Base-by-base conservation (phyloP, 2,888 invertebrate species). In the Chrysomela aeneicollis region DNA sequence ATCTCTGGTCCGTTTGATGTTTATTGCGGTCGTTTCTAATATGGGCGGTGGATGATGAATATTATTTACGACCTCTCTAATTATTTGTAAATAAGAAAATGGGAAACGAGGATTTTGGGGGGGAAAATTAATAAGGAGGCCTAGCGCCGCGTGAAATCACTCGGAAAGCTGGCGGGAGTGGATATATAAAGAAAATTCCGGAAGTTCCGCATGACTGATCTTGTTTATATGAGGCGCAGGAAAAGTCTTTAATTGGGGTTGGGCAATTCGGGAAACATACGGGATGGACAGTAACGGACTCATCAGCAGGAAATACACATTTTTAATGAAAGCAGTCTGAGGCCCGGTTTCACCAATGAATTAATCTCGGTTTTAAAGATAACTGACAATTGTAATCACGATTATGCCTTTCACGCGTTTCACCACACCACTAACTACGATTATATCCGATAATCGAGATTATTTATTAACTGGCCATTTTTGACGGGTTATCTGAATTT, bases 21-120 rank as follows among this genome's bases (percentile, higher is more conserved):
- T 76, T 76, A 78, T 76, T 77, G 75, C 75, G 71, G 72, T 75
- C 70, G 69, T 73, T 74, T 70, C 66, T 73, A 72, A 74, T 73
- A 73, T 71, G 72, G 71, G 61, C 65, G 71, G 69, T 74, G 69
- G 72, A 71, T 68, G 63, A 66, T 71, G 68, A 70, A 71, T 71
- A 73, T 76, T 73, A 76, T 76, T 76, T 76, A 76, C 71, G 75
- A 74, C 68, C 72, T 71, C 42, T 71, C 71, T 75, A 76, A 76
- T 76, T 76, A 73, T 73, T 74, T 73, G 69, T 69, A 75, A 76
- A 76, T 73, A 76, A 75, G 72, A 71, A 73, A 66, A 67, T 61
- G 64, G 64, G 67, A 63, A 52, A 63, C 50, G 54, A 42, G 68
- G 65, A 68, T 61, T 68, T 63, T 49, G 61, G n/a, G 4, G 4